Evolutionary conservation across 2,888 invertebrate genomes (phyloP), one percentile per base, ranked within the genome.

Genomic region (Tenthredo notha): DNA sequence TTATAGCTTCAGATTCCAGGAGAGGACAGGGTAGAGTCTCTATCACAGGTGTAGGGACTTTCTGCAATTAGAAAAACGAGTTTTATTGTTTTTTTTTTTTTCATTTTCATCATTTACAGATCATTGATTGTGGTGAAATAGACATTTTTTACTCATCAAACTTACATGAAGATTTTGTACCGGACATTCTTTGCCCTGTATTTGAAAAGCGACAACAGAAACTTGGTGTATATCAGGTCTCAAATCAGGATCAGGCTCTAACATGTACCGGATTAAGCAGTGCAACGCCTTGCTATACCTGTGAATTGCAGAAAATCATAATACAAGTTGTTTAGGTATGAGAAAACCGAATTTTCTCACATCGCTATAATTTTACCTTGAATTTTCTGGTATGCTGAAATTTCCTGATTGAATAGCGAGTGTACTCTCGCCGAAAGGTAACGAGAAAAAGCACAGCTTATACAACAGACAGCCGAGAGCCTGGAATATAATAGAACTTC

Each of bases 341-440:
- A 29, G 33, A 43, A 65, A 65, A 65, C 0, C 54, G 6, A 58
- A 29, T 25, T 40, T 40, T 25, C 29, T n/a, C 54, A 75, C 7
- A 65, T 54, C 15, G 43, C 67, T 25, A 67, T 12, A 50, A 43
- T 12, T 87, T 77, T 96, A 97, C 93, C 95, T 96, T 29, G 97
- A 96, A 93, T 95, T 95, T 92, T 97, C 97, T 84, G 98, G 98
- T 94, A 98, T 97, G 88, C 95, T 96, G 92, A 98, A 98, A 91
- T 97, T 96, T 83, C 97, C 98, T 93, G 97, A 97, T 93, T 98
- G 98, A 91, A 98, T 98, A 83, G 98, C 98, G 89, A 98, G 94
- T n/a, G 97, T 96, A 91, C 98, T 98, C 93, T 98, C 98, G 47
- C 98, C 98, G 93, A 98, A 98, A 82, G 98, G 98, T 91, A 98